These are phyloP conservation scores for Sminthurides bifidus DNA, from an alignment of 1,140 invertebrate genomes.

Conservation along the genomic window DNA sequence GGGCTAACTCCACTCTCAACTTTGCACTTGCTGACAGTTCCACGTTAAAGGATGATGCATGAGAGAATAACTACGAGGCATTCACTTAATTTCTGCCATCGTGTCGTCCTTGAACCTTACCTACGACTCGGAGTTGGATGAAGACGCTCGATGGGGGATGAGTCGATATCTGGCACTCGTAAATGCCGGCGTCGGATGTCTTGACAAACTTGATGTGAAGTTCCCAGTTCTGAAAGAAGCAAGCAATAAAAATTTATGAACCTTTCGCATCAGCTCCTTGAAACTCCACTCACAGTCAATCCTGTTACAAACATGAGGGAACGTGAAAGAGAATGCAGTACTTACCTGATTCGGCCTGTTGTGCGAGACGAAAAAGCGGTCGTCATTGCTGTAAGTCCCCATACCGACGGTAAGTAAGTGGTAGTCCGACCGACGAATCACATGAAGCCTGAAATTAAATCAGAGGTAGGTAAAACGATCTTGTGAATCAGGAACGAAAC, in stretches of 20 bases:
- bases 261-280: not conserved
- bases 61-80: too few species aligned
- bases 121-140: slow-evolving; percentile 64
- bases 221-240: slow-evolving; percentile 59
- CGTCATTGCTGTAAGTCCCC: slow-evolving; percentile 71
- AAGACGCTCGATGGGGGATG: slow-evolving; percentile 76
- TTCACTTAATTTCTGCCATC: too few species aligned
- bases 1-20: too few species aligned
- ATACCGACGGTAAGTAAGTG: slow-evolving; percentile 69
- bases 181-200: slow-evolving; percentile 61
- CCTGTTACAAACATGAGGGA: not conserved
- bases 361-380: slow-evolving; percentile 71
- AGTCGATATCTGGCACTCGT: slow-evolving; percentile 78
- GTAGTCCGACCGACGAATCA: slow-evolving; percentile 67
- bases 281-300: not conserved
- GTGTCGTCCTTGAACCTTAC: too few species aligned
- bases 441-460: slow-evolving; percentile 56
- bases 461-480: too few species aligned
- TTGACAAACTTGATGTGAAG: slow-evolving; percentile 72
- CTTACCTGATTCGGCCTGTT: slow-evolving; percentile 67
- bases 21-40: too few species aligned
- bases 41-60: too few species aligned
- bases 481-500: too few species aligned
- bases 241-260: slow-evolving; percentile 26
- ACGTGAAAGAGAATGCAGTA: not conserved